phyloP scores from a whole-genome alignment of 2,888 invertebrate genomes.

The Drosophila quinaria region DNA sequence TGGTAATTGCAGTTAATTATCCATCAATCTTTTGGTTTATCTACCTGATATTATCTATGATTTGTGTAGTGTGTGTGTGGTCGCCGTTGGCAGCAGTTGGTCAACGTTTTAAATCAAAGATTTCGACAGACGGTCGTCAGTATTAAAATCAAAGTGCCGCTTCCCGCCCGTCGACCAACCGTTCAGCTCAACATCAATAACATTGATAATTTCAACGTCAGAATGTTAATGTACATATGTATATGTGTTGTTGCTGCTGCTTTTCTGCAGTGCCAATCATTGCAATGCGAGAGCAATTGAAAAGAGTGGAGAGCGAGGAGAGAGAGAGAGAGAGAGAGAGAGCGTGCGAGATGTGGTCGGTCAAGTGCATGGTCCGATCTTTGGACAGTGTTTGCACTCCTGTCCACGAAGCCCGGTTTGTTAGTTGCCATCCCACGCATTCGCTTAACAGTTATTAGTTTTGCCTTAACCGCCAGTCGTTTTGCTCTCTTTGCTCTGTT shows the following conservation, averaged over 20 bases:
- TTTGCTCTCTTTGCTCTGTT: slow-evolving; percentile 45
- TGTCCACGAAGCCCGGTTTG: slow-evolving; percentile 36
- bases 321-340: background rate
- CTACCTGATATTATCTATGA: slow-evolving; percentile 46
- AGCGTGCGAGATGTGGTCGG: slow-evolving; percentile 21
- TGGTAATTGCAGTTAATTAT: slow-evolving; percentile 32
- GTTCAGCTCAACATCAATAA: slow-evolving; percentile 23
- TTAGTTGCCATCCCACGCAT: slow-evolving; percentile 56
- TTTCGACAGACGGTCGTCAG: slow-evolving; percentile 24
- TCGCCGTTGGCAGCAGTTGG: slow-evolving; percentile 33
- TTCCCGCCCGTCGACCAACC: slow-evolving; percentile 1
- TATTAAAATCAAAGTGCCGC: slow-evolving; percentile 42
- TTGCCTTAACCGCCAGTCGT: slow-evolving; percentile 26
- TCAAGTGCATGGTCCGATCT: slow-evolving; percentile 43
- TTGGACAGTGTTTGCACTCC: slow-evolving; percentile 8
- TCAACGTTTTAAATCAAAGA: slow-evolving; percentile 28
- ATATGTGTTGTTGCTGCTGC: slow-evolving; percentile 2
- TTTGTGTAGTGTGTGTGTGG: slow-evolving; percentile 43
- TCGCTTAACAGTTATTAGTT: slow-evolving; percentile 47
- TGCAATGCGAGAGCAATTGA: slow-evolving; percentile 16
- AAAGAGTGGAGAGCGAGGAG: background rate
- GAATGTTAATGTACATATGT: slow-evolving; percentile 21
- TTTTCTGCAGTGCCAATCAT: slow-evolving; percentile 31
- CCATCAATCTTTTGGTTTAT: slow-evolving; percentile 37
- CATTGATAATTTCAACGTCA: slow-evolving; percentile 36